phyloP scores from a whole-genome alignment of 2,797 vertebrate genomes.

The Australoheros facetus region DNA sequence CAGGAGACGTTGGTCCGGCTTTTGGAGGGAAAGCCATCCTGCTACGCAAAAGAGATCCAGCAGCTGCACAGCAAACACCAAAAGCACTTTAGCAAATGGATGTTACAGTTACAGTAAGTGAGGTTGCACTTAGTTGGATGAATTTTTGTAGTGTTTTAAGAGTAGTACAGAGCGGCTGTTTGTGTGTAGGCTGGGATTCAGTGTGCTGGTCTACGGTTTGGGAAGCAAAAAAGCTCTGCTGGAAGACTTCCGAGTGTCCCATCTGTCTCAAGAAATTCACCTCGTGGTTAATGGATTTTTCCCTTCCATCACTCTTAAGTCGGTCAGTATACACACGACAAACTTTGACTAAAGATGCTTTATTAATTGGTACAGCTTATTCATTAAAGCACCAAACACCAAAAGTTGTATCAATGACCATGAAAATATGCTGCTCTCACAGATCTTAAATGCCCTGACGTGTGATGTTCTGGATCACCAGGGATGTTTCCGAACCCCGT shows the following conservation, averaged over 20 bases:
- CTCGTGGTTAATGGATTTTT: conserved; percentile 97
- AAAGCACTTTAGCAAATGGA: conserved; percentile 92
- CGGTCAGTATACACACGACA: conserved; percentile 75
- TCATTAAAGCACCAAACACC: too few species aligned
- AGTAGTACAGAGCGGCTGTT: background rate
- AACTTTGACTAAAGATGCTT: background rate
- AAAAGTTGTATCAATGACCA: background rate
- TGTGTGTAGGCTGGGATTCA: conserved; percentile 88
- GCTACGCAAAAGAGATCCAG: conserved; percentile 86
- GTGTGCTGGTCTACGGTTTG: conserved; percentile 92
- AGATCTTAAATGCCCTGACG: conserved; percentile 94
- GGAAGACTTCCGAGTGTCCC: conserved; percentile 88
- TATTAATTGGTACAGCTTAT: background rate
- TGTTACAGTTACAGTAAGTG: conserved; percentile 92
- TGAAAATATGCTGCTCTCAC: conserved; percentile 8
- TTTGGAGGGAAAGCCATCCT: conserved; percentile 82
- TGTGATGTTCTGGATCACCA: conserved; percentile 87
- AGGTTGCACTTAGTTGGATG: background rate
- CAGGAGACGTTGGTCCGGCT: conserved; percentile 88
- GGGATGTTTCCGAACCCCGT: conserved; percentile 87
- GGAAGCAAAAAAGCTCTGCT: conserved; percentile 93
- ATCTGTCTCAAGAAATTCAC: conserved; percentile 86
- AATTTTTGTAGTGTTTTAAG: background rate
- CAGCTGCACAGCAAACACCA: conserved; percentile 85
- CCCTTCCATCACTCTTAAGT: conserved; percentile 94